Conservation (phyloP, 2,888 invertebrate genomes). For the Trichopria drosophilae region DNA sequence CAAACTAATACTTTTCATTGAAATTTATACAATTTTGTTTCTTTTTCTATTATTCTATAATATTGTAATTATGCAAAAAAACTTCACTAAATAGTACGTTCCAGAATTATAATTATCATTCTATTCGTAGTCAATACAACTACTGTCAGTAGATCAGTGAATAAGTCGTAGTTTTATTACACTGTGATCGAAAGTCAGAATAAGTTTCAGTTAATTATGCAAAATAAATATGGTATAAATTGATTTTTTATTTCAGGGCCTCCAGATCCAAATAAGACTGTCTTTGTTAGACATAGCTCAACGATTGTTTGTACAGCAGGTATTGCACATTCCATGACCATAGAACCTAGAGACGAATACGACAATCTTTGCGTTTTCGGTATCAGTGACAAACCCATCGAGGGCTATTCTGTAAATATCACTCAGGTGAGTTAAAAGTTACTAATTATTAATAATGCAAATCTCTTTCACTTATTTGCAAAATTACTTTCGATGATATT, state of each 20-base stretch:
- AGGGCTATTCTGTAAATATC: slow-evolving; percentile 60
- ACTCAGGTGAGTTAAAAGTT: slow-evolving; percentile 52
- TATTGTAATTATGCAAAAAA: not conserved
- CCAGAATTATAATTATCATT: not conserved
- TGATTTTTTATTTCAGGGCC: slow-evolving; percentile 62
- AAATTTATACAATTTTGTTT: slow-evolving; percentile 6
- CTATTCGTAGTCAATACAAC: too few relatives aligned
- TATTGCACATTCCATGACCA: slow-evolving; percentile 74
- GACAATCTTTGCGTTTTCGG: slow-evolving; percentile 79
- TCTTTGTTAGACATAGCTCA: slow-evolving; percentile 80
- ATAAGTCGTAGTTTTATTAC: too few relatives aligned
- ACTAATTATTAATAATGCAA: slow-evolving; percentile 1
- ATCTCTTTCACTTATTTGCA: too few relatives aligned
- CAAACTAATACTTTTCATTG: too few relatives aligned
- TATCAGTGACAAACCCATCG: slow-evolving; percentile 65
- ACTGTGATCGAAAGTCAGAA: too few relatives aligned
- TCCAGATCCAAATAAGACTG: slow-evolving; percentile 80
- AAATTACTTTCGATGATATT: too few relatives aligned
- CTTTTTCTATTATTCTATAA: slow-evolving; percentile 4
- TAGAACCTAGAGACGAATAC: slow-evolving; percentile 90
- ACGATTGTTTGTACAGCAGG: slow-evolving; percentile 83
- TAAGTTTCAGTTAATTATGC: not conserved
- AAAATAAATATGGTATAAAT: not conserved
- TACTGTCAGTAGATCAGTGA: too few relatives aligned
- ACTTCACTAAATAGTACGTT: not conserved